Percentiles rank a stretch among this genome's conserved stretches.
These are phyloP conservation scores for Morus bassanus DNA, from an alignment of 2,797 vertebrate species.

Conservation along the genomic window DNA sequence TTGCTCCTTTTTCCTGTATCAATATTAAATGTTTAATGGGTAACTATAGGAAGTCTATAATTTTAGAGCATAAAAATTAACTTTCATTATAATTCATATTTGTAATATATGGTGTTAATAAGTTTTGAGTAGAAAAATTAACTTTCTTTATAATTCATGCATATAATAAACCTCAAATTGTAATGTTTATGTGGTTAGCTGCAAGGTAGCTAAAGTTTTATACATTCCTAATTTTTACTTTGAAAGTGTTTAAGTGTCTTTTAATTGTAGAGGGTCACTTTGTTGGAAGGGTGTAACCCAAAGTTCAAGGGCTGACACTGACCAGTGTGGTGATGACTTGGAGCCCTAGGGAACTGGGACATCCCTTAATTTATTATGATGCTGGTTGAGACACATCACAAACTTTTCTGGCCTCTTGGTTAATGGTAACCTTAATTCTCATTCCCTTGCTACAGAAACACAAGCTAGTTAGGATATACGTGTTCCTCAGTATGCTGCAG, in stretches of 20 bases:
- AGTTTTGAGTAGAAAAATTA: neutral
- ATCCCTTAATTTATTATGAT: neutral
- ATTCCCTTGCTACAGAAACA: neutral
- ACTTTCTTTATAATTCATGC: neutral
- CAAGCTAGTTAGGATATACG: neutral
- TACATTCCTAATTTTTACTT: neutral
- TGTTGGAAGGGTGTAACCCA: neutral
- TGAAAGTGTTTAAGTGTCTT: neutral
- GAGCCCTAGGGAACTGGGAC: neutral
- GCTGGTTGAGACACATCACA: neutral
- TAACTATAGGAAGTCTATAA: neutral
- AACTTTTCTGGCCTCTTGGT: neutral
- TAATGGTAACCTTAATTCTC: neutral
- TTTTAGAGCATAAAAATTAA: neutral
- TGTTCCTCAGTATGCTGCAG: neutral
- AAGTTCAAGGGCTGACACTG: neutral
- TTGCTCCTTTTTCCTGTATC: neutral
- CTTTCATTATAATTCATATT: neutral
- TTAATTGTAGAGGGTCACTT: slow-evolving; percentile 1
- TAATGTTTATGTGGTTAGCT: neutral
- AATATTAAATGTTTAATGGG: neutral
- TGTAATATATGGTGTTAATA: neutral
- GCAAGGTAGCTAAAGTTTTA: neutral
- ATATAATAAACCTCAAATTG: neutral
- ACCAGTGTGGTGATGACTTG: neutral